Conservation (phyloP, 2,888 invertebrate species). For the Alloplasta piceator region DNA sequence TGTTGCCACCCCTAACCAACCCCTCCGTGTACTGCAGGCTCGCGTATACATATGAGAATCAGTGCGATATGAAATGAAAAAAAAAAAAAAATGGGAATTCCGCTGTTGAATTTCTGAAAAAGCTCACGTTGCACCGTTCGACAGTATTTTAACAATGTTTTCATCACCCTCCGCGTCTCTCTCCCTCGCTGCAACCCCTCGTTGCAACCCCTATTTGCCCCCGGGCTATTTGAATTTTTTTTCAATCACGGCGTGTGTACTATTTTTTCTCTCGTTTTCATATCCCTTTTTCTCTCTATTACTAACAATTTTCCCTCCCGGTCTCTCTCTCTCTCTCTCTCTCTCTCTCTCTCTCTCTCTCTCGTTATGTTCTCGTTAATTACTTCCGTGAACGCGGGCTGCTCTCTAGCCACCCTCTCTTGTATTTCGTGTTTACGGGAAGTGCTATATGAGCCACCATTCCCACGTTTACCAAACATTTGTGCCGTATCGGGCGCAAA, state of each 20-base stretch:
- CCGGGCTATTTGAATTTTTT: slow-evolving; percentile 5
- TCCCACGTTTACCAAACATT: slow-evolving; percentile 54
- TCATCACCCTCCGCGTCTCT: not conserved
- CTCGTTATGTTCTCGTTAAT: slow-evolving; percentile 63
- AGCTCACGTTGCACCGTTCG: slow-evolving; percentile 34
- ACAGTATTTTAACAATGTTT: slow-evolving; percentile 59
- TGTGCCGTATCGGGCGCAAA: slow-evolving; percentile 28
- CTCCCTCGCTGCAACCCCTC: not conserved
- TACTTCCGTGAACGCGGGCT: slow-evolving; percentile 55
- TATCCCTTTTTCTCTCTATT: slow-evolving; percentile 6
- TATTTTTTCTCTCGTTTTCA: slow-evolving; percentile 2
- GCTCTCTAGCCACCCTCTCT: not conserved
- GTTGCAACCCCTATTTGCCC: not conserved
- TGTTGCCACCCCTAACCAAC: too few species aligned
- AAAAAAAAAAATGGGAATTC: not conserved
- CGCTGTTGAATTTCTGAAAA: slow-evolving; percentile 33
- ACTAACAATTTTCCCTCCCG: not conserved
- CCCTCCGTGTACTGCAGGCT: too few species aligned
- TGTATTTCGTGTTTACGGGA: slow-evolving; percentile 48
- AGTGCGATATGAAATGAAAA: not conserved
- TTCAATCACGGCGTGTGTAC: slow-evolving; percentile 14
- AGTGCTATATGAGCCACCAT: slow-evolving; percentile 21
- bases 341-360: slow-evolving; percentile 38
- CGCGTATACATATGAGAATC: slow-evolving; percentile 10
- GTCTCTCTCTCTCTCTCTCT: slow-evolving; percentile 42